Percentiles rank a stretch among this genome's conserved stretches.
These are phyloP conservation scores for Cheilosia soror DNA, from an alignment of 2,888 invertebrate species.

Conservation along the genomic window DNA sequence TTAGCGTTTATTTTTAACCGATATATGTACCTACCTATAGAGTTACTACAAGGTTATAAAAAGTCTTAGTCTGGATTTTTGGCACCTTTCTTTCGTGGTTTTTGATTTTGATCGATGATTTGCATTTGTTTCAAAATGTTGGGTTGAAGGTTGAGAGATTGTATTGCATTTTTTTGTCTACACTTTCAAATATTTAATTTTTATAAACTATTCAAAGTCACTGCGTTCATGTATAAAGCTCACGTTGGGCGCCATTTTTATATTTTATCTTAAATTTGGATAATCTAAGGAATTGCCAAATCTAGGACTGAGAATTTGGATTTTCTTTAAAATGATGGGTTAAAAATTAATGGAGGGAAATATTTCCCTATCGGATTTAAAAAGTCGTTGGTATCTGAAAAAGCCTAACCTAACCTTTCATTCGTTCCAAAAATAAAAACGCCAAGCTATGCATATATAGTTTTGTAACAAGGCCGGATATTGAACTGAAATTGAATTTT, in stretches of 20 bases:
- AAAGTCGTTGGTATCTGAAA: too few relatives aligned
- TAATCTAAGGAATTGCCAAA: background rate
- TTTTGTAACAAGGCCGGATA: too few relatives aligned
- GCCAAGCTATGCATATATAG: too few relatives aligned
- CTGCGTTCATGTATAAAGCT: background rate
- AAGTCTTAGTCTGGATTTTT: conserved; percentile 24
- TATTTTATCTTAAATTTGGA: background rate
- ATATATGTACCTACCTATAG: background rate
- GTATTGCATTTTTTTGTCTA: background rate
- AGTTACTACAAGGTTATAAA: conserved; percentile 35
- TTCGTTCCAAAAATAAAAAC: too few relatives aligned
- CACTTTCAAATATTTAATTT: background rate
- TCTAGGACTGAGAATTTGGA: background rate
- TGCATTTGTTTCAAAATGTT: conserved; percentile 10
- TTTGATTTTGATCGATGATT: conserved; percentile 11
- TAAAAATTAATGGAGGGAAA: background rate
- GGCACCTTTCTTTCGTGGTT: conserved; percentile 22
- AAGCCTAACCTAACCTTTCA: too few relatives aligned
- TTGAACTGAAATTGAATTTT: background rate
- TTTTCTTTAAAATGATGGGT: background rate
- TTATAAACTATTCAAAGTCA: background rate
- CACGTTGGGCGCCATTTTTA: conserved; percentile 4
- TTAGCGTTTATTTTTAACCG: conserved; percentile 24
- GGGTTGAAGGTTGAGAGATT: conserved; percentile 21
- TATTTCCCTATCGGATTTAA: too few relatives aligned